Base-by-base conservation (phyloP, 53 echinoderm and acorn worm genomes). In the Patiria pectinifera region DNA sequence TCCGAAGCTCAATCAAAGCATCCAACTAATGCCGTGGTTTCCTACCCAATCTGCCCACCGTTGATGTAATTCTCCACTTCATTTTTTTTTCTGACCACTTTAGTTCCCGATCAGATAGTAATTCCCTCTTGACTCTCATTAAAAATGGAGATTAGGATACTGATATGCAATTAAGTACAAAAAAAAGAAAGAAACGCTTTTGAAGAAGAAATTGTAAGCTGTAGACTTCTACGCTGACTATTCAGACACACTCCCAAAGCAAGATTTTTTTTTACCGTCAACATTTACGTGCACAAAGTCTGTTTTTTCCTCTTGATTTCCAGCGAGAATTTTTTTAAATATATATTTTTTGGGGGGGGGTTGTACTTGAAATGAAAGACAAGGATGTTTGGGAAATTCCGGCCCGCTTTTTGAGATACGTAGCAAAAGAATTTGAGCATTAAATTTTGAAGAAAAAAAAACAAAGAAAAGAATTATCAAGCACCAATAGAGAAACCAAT, bases 41-140 rank as follows among this genome's bases (percentile, higher is more conserved):
- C 66, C 10, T 66, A 66, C 66, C 15, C 66, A 15, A 66, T 66
- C 66, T 66, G 0, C 66, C 15, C 53, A 16, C 10, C 15, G 66
- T 66, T 66, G 13, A 66, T 60, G 60, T 66, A 66, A 15, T 66
- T 66, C 66, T 66, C 66, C 66, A 15, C 66, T 74, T 16, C 74
- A 74, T 18, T 22, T 74, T 74, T 23, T 23, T 74, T 24, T 16
- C 12, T 60, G 60, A 3, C 53, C 53, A 53, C 69, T 69, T 35
- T 18, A 15, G 69, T 15, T 69, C 3, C 5, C 10, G 74, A 74
- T 70, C 21, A 4, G 14, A 70, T n/a, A 10, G n/a, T 74, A 74
- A 74, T 74, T 74, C 74, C 74, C 74, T 74, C 19, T 74, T 74
- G 74, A 74, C 74, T n/a, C 24, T 74, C 74, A 74, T 74, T 23